Conservation (phyloP, 2,113 vertebrate genomes). For the Nyctibius bracteatus region DNA sequence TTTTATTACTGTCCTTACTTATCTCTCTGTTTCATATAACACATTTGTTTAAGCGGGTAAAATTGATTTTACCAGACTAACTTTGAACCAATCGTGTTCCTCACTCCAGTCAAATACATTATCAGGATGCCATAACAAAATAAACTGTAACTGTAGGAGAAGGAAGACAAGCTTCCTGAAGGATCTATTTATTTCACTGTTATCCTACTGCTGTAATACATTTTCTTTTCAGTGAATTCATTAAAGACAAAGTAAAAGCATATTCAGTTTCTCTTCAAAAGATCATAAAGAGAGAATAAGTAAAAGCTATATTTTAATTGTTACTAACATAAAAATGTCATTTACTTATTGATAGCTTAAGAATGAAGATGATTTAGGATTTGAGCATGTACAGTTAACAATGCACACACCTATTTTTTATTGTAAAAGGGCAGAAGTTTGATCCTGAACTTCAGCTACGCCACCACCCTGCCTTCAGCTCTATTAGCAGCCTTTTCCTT, state of each 20-base stretch:
- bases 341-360: neutral
- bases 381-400: neutral
- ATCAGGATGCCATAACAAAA: neutral
- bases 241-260: neutral
- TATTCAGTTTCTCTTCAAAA: neutral
- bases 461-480: neutral
- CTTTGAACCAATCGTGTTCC: neutral
- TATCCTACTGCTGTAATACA: neutral
- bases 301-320: neutral
- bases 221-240: neutral
- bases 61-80: neutral
- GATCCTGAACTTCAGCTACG: neutral
- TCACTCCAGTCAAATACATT: neutral
- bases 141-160: neutral
- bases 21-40: neutral
- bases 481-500: neutral
- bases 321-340: neutral
- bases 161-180: neutral
- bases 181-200: neutral
- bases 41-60: neutral
- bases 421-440: neutral
- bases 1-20: constrained; percentile 2
- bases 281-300: neutral
- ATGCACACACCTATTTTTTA: neutral
- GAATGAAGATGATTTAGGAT: neutral